Conservation (phyloP, 2,797 vertebrate species). For the Onychomys torridus region DNA sequence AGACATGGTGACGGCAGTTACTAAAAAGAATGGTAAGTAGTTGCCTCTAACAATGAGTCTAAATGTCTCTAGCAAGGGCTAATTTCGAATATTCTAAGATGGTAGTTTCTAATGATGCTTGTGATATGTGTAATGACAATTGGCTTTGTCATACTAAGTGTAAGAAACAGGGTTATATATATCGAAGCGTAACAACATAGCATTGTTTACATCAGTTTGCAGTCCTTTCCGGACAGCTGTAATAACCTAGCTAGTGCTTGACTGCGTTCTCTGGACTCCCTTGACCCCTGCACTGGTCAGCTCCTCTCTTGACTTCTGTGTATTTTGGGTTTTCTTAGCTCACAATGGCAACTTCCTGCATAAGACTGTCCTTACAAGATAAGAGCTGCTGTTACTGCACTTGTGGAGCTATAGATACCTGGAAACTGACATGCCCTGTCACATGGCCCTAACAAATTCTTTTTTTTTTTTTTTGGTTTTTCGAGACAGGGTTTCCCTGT, state of each 20-base stretch:
- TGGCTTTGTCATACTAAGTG: not conserved
- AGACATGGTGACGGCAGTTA: not conserved
- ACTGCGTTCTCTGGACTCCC: too few relatives aligned
- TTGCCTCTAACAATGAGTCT: not conserved
- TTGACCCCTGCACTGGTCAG: not conserved
- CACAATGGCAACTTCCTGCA: not conserved
- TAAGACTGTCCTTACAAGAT: not conserved
- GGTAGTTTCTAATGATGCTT: not conserved
- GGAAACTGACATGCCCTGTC: not conserved
- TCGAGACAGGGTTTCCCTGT: too few relatives aligned
- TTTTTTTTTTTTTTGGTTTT: too few relatives aligned
- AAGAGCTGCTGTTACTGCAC: not conserved
- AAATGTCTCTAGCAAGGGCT: not conserved
- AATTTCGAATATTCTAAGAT: not conserved
- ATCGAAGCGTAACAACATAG: not conserved
- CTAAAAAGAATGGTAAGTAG: not conserved
- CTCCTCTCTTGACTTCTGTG: not conserved
- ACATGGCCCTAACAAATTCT: not conserved
- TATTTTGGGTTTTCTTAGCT: not conserved
- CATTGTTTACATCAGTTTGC: not conserved
- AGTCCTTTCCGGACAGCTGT: not conserved
- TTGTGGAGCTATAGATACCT: not conserved
- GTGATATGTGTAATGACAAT: not conserved
- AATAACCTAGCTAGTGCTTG: not conserved
- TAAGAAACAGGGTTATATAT: not conserved